Base-by-base conservation (phyloP, 2,888 invertebrate species). In the Cataglyphis albicans region DNA sequence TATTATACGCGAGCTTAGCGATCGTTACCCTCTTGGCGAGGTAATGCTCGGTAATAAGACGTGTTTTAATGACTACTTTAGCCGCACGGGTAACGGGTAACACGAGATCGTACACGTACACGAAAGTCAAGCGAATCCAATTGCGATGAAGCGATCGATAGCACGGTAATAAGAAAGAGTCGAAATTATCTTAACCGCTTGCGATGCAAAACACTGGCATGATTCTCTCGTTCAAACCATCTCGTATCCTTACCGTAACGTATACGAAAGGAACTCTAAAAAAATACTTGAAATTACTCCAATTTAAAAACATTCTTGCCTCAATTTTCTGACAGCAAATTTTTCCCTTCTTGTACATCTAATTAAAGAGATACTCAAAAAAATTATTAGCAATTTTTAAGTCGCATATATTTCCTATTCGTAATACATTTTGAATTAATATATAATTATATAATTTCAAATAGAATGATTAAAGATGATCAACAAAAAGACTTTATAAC, bases 1-100 rank as follows among this genome's bases (percentile, higher is more conserved):
- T 87, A 84, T 87, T 74, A 73, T 59, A 73, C 59, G 82, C 84
- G 76, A 48, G 81, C 48, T 57, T 70, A 68, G 68, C 78, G 73
- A 80, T 80, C 78, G 74, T 80, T 80, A 80, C 74, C 59, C 78
- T 80, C 78, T 35, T 25, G 44, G 74, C 73, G 78, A 59, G 78
- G 59, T 73, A 80, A 80, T 73, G 78, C 78, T 73, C 78, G 73
- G 44, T 80, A 80, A 80, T 80, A 80, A 80, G 78, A 72, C 78
- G 59, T 44, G 78, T 80, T 80, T 80, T 80, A 80, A 80, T 80
- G 74, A 80, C 44, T 44, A 32, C 78, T 73, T 80, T 35, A 48
- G 73, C 59, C 10, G 73, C 25, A 32, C 44, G 59, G 25, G 44
- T 73, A 72, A 80, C 78, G 73, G 59, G 32, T 73, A 61, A 73